phyloP scores from a whole-genome alignment of 2,797 vertebrate species.

The Gymnothorax reevesii region DNA sequence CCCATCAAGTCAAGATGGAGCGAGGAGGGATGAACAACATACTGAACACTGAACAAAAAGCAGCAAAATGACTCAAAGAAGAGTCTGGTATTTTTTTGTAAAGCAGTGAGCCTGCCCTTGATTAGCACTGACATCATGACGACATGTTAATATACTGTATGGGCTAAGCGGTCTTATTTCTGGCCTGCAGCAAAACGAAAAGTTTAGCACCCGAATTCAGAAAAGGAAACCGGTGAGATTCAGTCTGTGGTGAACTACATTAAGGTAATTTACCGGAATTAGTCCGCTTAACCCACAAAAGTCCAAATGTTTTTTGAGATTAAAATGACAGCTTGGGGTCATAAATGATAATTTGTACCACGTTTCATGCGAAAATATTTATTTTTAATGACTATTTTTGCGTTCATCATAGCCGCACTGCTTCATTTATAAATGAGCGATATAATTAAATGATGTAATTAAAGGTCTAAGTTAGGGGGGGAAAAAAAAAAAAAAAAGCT shows the following conservation, averaged over 20 bases:
- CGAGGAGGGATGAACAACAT: neutral
- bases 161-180: neutral
- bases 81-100: neutral
- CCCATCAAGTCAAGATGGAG: neutral
- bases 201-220: neutral
- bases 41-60: neutral
- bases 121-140: neutral
- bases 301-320: too few species aligned
- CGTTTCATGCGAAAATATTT: too few species aligned
- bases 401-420: too few species aligned
- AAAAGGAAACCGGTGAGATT: neutral
- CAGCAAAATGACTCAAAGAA: neutral
- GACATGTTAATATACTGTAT: neutral
- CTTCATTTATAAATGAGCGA: too few species aligned
- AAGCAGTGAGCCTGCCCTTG: neutral
- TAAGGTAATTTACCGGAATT: conserved; percentile 15
- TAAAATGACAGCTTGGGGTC: too few species aligned
- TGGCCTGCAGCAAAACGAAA: neutral
- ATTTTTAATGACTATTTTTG: too few species aligned
- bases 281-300: neutral
- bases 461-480: too few species aligned
- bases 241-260: neutral
- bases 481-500: too few species aligned
- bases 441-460: too few species aligned
- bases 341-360: too few species aligned